These are phyloP conservation scores for Shinisaurus crocodilurus DNA, from an alignment of 2,113 vertebrate species.

Conservation along the genomic window DNA sequence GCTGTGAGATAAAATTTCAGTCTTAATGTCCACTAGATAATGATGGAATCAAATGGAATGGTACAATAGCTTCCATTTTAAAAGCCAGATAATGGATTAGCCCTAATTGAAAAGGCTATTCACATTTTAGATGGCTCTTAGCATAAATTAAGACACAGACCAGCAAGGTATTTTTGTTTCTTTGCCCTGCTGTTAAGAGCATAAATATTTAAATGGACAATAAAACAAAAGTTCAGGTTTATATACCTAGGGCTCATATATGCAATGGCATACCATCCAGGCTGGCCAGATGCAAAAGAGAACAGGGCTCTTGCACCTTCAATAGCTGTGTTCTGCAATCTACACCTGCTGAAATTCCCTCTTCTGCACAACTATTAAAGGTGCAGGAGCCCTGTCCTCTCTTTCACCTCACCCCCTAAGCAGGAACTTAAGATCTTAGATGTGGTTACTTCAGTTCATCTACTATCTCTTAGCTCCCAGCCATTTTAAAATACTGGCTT, in stretches of 20 bases:
- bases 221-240: neutral
- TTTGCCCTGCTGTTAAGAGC: constrained; percentile 1
- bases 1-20: constrained; percentile 15
- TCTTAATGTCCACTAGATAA: neutral
- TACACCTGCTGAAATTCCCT: too few relatives aligned
- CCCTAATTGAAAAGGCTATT: neutral
- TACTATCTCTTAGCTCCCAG: too few relatives aligned
- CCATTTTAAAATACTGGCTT: too few relatives aligned
- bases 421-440: too few relatives aligned
- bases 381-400: neutral
- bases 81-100: neutral
- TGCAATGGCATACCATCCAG: neutral
- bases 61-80: constrained; percentile 14
- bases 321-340: too few relatives aligned
- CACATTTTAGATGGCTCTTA: neutral
- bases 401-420: too few relatives aligned
- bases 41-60: neutral
- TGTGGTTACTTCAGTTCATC: too few relatives aligned
- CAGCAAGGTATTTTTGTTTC: neutral
- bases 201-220: constrained; percentile 5
- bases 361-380: neutral
- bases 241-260: neutral
- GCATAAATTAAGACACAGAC: neutral
- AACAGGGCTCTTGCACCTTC: neutral
- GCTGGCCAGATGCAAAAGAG: neutral